phyloP scores from a whole-genome alignment of 2,888 invertebrate genomes.

The Drosophila emarginata region DNA sequence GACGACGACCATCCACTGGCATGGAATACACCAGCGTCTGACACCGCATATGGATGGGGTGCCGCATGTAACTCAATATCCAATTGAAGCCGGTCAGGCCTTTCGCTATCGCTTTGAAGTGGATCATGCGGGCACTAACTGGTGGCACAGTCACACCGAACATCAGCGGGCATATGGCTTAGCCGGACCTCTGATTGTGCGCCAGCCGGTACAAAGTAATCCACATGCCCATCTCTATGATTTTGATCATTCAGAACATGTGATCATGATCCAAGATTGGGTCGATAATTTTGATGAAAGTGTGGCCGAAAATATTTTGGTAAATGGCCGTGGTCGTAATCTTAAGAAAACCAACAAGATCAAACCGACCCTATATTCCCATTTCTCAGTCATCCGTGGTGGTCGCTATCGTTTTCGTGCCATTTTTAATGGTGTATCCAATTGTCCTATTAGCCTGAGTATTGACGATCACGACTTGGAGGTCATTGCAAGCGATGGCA shows the following conservation, averaged over 20 bases:
- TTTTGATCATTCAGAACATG: slow-evolving; percentile 75
- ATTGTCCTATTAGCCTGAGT: slow-evolving; percentile 75
- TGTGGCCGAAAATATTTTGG: slow-evolving; percentile 71
- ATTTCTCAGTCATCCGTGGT: slow-evolving; percentile 70
- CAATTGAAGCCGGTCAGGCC: slow-evolving; percentile 78
- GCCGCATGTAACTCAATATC: slow-evolving; percentile 80
- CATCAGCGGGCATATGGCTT: slow-evolving; percentile 78
- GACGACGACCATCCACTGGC: slow-evolving; percentile 79
- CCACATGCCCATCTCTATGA: slow-evolving; percentile 74
- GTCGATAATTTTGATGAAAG: slow-evolving; percentile 70
- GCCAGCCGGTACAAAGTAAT: slow-evolving; percentile 62
- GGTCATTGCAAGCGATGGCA: slow-evolving; percentile 77
- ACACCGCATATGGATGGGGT: slow-evolving; percentile 81
- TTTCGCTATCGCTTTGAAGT: slow-evolving; percentile 79
- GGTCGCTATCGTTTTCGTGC: slow-evolving; percentile 80
- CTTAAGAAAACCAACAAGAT: slow-evolving; percentile 45
- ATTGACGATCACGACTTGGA: slow-evolving; percentile 75
- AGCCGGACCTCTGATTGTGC: slow-evolving; percentile 73
- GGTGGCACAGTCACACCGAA: slow-evolving; percentile 80
- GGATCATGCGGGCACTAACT: slow-evolving; percentile 76
- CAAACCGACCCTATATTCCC: slow-evolving; percentile 68
- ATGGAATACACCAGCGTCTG: slow-evolving; percentile 75
- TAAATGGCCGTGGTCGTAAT: slow-evolving; percentile 77
- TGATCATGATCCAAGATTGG: slow-evolving; percentile 79
- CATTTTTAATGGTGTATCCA: slow-evolving; percentile 77